These are phyloP conservation scores for Rattus norvegicus DNA, from an alignment of 2,113 vertebrate species.

Conservation along the genomic window GRCr8 NC_086025.1:47618001-47618500, in stretches of 20 bases:
- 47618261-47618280: background rate
- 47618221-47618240: background rate
- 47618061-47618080: too few relatives aligned
- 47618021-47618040: too few relatives aligned
- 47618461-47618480: slow-evolving; percentile 43
- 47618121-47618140: too few relatives aligned
- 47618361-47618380: slow-evolving; percentile 5
- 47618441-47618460: background rate
- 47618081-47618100: too few relatives aligned
- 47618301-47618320: background rate
- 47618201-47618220: background rate
- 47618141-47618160: too few relatives aligned
- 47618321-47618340: slow-evolving; percentile 23
- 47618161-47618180: too few relatives aligned
- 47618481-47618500: background rate
- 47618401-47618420: slow-evolving; percentile 46
- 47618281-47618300: background rate
- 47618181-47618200: background rate
- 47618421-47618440: slow-evolving; percentile 45
- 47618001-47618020: too few relatives aligned
- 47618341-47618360: background rate
- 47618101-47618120: too few relatives aligned
- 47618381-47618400: slow-evolving; percentile 47
- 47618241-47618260: background rate
- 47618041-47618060: too few relatives aligned